Conservation (phyloP, 1,140 invertebrate genomes). For the Trinorchestia longiramus region DNA sequence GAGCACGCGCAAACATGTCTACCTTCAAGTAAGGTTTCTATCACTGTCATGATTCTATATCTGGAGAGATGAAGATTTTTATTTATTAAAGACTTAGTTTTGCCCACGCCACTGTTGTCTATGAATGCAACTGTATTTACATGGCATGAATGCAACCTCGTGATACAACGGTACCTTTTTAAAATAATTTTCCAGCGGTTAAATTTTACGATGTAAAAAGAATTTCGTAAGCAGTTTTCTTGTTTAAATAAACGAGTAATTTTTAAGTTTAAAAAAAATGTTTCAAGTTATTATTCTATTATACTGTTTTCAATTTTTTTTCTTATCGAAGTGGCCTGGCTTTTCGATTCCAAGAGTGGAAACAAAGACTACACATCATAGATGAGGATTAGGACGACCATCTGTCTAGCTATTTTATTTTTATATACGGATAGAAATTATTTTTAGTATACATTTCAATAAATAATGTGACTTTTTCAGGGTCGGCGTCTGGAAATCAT, state of each 20-base stretch:
- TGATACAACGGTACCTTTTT: no score
- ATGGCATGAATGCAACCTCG: no score
- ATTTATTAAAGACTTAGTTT: no score
- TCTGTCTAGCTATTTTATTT: background rate
- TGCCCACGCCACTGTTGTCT: no score
- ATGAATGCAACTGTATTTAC: no score
- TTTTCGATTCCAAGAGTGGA: background rate
- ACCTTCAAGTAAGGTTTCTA: no score
- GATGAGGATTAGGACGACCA: background rate
- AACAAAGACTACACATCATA: background rate
- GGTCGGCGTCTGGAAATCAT: background rate
- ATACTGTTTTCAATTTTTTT: no score
- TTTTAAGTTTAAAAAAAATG: background rate
- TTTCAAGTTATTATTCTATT: background rate
- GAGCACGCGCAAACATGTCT: no score
- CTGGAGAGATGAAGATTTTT: no score
- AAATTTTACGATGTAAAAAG: background rate
- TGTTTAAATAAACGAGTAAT: background rate
- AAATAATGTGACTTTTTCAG: background rate
- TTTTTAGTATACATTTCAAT: background rate
- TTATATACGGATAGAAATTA: background rate
- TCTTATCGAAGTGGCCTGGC: no score
- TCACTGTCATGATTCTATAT: no score
- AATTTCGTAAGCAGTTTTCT: background rate
- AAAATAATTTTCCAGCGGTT: background rate